These are phyloP conservation scores for Pachypanchax playfairii DNA, from an alignment of 2,113 vertebrate genomes.

Conservation along the genomic window DNA sequence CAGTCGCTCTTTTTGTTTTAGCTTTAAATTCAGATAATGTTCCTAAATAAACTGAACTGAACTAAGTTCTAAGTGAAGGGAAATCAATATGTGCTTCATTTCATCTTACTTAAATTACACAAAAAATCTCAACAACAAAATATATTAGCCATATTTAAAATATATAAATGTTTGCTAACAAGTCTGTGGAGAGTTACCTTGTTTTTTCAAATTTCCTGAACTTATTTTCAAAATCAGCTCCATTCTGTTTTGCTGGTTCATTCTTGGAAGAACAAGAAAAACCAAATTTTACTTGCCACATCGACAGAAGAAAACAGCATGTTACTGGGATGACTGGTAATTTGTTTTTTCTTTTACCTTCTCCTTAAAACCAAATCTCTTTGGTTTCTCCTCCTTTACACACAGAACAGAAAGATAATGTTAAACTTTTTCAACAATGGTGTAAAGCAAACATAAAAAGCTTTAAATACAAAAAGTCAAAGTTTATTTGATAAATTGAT, in stretches of 20 bases:
- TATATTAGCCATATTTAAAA: no score
- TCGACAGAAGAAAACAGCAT: neutral
- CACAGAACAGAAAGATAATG: constrained; percentile 4
- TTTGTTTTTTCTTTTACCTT: constrained; percentile 50
- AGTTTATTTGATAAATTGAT: no score
- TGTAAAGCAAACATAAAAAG: neutral
- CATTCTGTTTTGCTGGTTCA: constrained; percentile 84
- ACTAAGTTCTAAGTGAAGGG: no score
- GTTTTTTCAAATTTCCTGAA: constrained; percentile 87
- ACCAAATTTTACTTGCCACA: no score
- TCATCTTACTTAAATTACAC: no score
- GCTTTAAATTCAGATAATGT: no score
- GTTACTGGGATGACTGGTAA: no score
- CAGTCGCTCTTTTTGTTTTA: no score
- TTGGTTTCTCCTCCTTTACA: constrained; percentile 68
- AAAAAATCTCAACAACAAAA: neutral
- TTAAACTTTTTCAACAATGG: neutral
- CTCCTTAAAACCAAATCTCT: constrained; percentile 62
- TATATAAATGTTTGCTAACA: no score
- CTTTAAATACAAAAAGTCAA: no score
- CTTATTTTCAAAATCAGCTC: constrained; percentile 79
- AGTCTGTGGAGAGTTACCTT: constrained; percentile 74
- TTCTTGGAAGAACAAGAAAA: constrained; percentile 55
- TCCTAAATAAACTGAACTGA: no score
- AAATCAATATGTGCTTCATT: no score